These are phyloP conservation scores for Esox lucius DNA, from an alignment of 2,797 vertebrate genomes.

Conservation along the genomic window DNA sequence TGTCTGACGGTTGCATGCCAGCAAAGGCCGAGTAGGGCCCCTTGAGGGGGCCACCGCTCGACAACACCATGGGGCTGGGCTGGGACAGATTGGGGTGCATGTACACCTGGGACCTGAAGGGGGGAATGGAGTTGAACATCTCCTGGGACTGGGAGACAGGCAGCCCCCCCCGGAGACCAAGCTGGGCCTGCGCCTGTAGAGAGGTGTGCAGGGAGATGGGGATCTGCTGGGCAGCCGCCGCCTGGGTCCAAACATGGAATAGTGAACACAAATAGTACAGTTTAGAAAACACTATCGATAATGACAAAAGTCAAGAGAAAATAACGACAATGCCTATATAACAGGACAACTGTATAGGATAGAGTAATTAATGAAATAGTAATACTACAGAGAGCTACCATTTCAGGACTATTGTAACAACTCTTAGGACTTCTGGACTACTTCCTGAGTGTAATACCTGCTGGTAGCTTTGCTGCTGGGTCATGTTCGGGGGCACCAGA, in stretches of 20 bases:
- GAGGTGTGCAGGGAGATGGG: constrained; percentile 97
- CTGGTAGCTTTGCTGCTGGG: constrained; percentile 96
- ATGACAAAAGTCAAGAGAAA: too few relatives aligned
- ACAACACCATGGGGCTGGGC: constrained; percentile 92
- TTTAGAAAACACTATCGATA: neutral
- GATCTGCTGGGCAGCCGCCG: constrained; percentile 95
- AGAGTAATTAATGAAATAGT: too few relatives aligned
- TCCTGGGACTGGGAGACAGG: constrained; percentile 98
- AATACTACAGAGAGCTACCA: too few relatives aligned
- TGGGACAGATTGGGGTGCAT: constrained; percentile 98
- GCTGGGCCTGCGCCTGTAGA: constrained; percentile 95
- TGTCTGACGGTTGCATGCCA: constrained; percentile 95
- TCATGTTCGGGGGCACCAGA: constrained; percentile 90
- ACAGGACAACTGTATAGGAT: too few relatives aligned
- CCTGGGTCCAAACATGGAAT: constrained; percentile 67
- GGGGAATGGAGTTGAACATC: constrained; percentile 94
- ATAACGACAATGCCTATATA: too few relatives aligned
- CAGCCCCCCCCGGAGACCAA: constrained; percentile 91
- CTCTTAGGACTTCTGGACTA: too few relatives aligned
- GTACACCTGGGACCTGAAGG: constrained; percentile 98
- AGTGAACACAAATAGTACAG: neutral
- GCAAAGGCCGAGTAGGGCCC: constrained; percentile 93
- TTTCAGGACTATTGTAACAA: too few relatives aligned
- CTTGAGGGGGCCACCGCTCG: constrained; percentile 90
- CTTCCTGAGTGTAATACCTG: constrained; percentile 77